phyloP scores from a whole-genome alignment of 2,888 invertebrate species.

The Ellobium chinense region DNA sequence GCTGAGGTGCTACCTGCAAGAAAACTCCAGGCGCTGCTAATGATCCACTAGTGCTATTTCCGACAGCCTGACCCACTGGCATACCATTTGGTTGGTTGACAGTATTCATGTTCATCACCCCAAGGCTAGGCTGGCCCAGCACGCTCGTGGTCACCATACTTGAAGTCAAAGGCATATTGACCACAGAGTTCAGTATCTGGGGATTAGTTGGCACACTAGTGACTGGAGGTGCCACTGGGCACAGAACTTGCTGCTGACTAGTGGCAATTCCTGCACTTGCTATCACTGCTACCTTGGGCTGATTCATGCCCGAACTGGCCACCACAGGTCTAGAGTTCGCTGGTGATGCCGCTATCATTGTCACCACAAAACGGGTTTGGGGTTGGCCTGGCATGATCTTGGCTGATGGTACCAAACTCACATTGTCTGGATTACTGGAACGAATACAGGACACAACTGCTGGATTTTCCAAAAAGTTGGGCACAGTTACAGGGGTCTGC shows the following conservation, averaged over 20 bases:
- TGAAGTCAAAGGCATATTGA: not conserved
- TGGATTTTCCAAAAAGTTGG: constrained; percentile 37
- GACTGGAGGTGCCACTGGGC: not conserved
- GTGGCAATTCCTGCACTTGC: not conserved
- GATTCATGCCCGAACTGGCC: constrained; percentile 10
- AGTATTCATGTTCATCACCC: not conserved
- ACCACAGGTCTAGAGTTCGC: not conserved
- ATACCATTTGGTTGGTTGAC: not conserved
- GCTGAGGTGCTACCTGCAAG: not conserved
- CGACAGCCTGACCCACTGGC: not conserved
- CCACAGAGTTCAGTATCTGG: not conserved
- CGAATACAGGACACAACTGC: not conserved
- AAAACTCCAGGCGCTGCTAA: not conserved
- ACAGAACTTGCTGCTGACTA: constrained; percentile 5
- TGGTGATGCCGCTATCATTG: constrained; percentile 23
- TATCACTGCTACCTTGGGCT: constrained; percentile 18
- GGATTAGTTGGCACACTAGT: not conserved
- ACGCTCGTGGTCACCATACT: not conserved
- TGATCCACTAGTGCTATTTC: not conserved
- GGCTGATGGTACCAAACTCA: not conserved
- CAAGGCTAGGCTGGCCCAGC: not conserved
- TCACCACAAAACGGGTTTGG: constrained; percentile 4
- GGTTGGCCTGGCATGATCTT: not conserved
- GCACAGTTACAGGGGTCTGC: constrained; percentile 4
- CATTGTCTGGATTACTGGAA: constrained; percentile 12